Base-by-base conservation (phyloP, 1,140 invertebrate genomes). In the Aphelinus certus region DNA sequence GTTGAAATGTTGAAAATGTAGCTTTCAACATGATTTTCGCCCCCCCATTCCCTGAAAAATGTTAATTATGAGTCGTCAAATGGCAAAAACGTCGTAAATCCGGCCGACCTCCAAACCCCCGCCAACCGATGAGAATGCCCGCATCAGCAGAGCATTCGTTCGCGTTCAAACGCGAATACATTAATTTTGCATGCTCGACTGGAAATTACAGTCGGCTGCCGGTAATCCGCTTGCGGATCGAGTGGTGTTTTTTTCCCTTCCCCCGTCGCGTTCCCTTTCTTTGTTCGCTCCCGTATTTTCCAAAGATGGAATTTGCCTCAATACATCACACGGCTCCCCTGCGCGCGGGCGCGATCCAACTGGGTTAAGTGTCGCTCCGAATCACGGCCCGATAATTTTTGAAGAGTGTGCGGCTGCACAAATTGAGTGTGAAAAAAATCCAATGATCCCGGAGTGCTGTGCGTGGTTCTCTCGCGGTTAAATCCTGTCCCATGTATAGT, bases 371-470 rank as follows among this genome's bases (percentile, higher is more conserved):
- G 78, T 70, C 69, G 64, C 63, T 76, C 78, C 79, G 77, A 79
- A 80, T 83, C 79, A 79, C 77, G 56, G 56, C 66, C 76, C 77
- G 76, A 76, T 80, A 79, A 81, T 81, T 83, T 83, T 81, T 78
- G 79, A 79, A 80, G 79, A 75, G 79, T 26, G 26, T 26, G 26
- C 26, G 26, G 26, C 80, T 82, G 77, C 73, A 70, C 73, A 45
- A 68, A 68, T 47, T 46, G 66, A 0, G 45, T 10, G 26, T 66
- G 4, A 43, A 58, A 67, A 45, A 67, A 43, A 76, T 67, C 71
- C 78, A 51, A 62, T 66, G 63, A 72, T 60, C 57, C 56, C n/a
- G 67, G 69, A 76, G 76, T 70, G 62, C 65, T 66, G 61, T 43
- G 43, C 42, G 61, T 45, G 10, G 76, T 26, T 26, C 26, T 26